Base-by-base conservation (phyloP, 2,113 vertebrate species). In the Mormyrus lacerda region DNA sequence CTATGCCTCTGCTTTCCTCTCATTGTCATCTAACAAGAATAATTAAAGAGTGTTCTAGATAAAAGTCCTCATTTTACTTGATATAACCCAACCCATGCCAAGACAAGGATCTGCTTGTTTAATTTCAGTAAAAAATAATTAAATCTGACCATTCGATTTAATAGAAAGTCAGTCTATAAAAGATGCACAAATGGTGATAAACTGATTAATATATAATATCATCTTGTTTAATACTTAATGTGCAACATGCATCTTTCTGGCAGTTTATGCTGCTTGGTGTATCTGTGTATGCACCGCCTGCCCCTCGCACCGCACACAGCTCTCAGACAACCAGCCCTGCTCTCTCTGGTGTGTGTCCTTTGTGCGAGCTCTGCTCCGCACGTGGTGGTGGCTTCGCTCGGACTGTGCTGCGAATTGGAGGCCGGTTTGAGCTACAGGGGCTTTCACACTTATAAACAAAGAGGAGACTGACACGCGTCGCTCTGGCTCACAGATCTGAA, bases 1-100 rank as follows among this genome's bases (percentile, higher is more conserved):
- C 91, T 90, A 94, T 92, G 90, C 91, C 90, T 88, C 90, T 89
- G 94, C 92, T 92, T 93, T 94, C 93, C 91, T 91, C 88, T 17
- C 13, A 35, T 88, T 47, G 47, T 53, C 61, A 47, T 79, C n/a
- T 69, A 31, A 86, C 48, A 86, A 39, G 27, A 39, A 19, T 51
- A 55, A 53, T 50, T 87, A 10, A 53, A 51, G 27, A 50, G 10
- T 2, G 5, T 47, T n/a, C n/a, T 4, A 85, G 79, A 21, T 44
- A 6, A 6, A 45, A 35, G 50, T 53, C 50, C 13, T 87, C 85
- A 87, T 87, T 87, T 87, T 87, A 35, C 50, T 55, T 53, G n/a
- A 19, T 27, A 35, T 87, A 35, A n/a, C 31, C 31, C 85, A 35
- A 50, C 50, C 48, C 21, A 53, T 48, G 13, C 31, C 4, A 19